These are phyloP conservation scores for Schizopygopsis pylzovi DNA, from an alignment of 2,797 vertebrate genomes.

Conservation along the genomic window DNA sequence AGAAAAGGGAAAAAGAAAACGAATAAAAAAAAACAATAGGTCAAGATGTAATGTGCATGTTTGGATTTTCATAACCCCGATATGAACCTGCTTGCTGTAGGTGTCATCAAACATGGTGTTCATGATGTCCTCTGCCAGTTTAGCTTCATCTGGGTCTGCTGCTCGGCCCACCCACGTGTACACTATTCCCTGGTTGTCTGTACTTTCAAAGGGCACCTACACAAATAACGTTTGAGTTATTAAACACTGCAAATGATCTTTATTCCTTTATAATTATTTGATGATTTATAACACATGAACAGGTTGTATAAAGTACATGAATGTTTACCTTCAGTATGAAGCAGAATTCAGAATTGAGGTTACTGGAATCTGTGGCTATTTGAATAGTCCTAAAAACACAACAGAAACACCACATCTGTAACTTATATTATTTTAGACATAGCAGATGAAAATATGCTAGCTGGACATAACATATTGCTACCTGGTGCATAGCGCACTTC, in stretches of 20 bases:
- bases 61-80: neutral
- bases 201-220: slow-evolving; percentile 98
- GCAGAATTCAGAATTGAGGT: slow-evolving; percentile 97
- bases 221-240: neutral
- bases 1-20: neutral
- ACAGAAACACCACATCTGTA: neutral
- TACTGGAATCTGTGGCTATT: slow-evolving; percentile 89
- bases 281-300: neutral
- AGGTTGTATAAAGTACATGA: neutral
- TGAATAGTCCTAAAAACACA: slow-evolving; percentile 88
- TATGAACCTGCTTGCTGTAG: slow-evolving; percentile 94
- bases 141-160: slow-evolving; percentile 94
- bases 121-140: slow-evolving; percentile 96
- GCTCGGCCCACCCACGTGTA: slow-evolving; percentile 98
- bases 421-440: neutral
- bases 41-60: neutral
- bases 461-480: slow-evolving; percentile 54
- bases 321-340: slow-evolving; percentile 92
- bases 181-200: slow-evolving; percentile 97
- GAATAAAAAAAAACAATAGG: neutral
- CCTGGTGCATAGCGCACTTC: slow-evolving; percentile 96
- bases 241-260: neutral
- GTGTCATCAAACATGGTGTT: slow-evolving; percentile 96
- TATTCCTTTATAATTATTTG: neutral
- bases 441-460: neutral